Evolutionary conservation across 2,888 invertebrate species (phyloP).

Genomic region (Mellilla xanthometata): DNA sequence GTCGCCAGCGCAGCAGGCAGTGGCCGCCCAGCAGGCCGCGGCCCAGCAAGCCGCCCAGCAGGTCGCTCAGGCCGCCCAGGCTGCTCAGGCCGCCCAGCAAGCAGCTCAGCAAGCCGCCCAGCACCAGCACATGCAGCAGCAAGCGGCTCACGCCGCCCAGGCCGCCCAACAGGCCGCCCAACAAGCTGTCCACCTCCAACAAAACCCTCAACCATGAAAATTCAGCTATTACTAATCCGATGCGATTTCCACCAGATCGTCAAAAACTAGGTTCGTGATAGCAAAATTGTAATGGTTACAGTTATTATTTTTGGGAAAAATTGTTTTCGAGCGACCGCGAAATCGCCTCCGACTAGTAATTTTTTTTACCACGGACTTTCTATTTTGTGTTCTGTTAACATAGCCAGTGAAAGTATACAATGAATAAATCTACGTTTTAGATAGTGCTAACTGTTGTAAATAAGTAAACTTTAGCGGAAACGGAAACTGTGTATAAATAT

Average conservation of each 20-base stretch:
- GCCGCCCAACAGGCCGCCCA: conserved; percentile 74
- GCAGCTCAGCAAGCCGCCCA: conserved; percentile 57
- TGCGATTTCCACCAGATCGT: conserved; percentile 65
- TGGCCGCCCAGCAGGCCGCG: conserved; percentile 54
- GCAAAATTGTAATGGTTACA: conserved; percentile 39
- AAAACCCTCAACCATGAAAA: conserved; percentile 88
- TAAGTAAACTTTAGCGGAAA: conserved; percentile 63
- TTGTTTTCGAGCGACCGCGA: conserved; percentile 50
- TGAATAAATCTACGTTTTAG: conserved; percentile 55
- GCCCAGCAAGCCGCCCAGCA: conserved; percentile 50
- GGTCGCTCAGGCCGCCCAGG: conserved; percentile 53
- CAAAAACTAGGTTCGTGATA: conserved; percentile 40
- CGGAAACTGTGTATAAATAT: conserved; percentile 71
- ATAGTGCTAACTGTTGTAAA: conserved; percentile 75
- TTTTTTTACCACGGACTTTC: conserved; percentile 39
- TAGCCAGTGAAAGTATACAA: conserved; percentile 52
- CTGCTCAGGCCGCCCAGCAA: conserved; percentile 49
- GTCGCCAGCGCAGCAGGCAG: conserved; percentile 68
- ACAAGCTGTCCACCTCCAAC: conserved; percentile 80
- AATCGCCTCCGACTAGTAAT: conserved; percentile 78
- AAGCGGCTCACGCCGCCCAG: conserved; percentile 41
- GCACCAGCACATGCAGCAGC: conserved; percentile 62
- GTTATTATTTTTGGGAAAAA: conserved; percentile 31
- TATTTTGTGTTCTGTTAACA: conserved; percentile 33
- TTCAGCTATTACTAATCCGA: conserved; percentile 90